Evolutionary conservation across 2,113 vertebrate genomes (phyloP).

Genomic region (Nibea albiflora): DNA sequence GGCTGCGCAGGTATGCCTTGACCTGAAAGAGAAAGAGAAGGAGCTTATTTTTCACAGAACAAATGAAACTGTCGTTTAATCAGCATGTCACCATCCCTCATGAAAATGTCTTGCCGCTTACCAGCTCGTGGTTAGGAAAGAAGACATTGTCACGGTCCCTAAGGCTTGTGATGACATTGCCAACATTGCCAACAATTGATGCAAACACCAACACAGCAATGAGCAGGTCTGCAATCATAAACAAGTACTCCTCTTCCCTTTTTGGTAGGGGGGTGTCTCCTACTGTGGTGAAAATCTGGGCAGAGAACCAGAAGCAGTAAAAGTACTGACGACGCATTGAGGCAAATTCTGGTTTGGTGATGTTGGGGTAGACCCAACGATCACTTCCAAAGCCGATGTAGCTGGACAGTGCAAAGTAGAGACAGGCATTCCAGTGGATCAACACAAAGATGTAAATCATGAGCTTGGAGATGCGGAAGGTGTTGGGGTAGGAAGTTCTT

Average conservation of each 20-base stretch:
- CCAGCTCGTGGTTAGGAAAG: constrained; percentile 88
- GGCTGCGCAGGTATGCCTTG: constrained; percentile 86
- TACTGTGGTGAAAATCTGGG: constrained; percentile 90
- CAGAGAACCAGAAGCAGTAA: constrained; percentile 94
- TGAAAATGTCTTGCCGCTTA: constrained; percentile 50
- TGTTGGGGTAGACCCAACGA: constrained; percentile 91
- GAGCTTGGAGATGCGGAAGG: constrained; percentile 90
- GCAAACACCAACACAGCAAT: constrained; percentile 94
- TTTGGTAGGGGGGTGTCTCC: constrained; percentile 86
- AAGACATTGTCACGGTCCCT: constrained; percentile 85
- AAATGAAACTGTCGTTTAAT: neutral
- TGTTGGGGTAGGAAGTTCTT: constrained; percentile 87
- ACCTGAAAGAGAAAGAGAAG: constrained; percentile 56
- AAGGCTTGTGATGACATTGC: constrained; percentile 87
- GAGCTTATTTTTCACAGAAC: neutral
- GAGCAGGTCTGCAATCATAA: constrained; percentile 89
- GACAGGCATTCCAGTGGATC: constrained; percentile 93
- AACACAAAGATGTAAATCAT: constrained; percentile 90
- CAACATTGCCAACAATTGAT: constrained; percentile 91
- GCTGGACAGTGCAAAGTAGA: constrained; percentile 91
- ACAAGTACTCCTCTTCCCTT: constrained; percentile 89
- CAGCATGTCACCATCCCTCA: neutral
- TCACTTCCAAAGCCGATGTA: constrained; percentile 89
- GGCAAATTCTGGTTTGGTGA: constrained; percentile 73
- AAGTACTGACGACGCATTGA: constrained; percentile 88